A percentile compares a stretch with the other conserved stretches of the same genome.
phyloP scores from a whole-genome alignment of 2,113 vertebrate genomes.

The Cygnus atratus region DNA sequence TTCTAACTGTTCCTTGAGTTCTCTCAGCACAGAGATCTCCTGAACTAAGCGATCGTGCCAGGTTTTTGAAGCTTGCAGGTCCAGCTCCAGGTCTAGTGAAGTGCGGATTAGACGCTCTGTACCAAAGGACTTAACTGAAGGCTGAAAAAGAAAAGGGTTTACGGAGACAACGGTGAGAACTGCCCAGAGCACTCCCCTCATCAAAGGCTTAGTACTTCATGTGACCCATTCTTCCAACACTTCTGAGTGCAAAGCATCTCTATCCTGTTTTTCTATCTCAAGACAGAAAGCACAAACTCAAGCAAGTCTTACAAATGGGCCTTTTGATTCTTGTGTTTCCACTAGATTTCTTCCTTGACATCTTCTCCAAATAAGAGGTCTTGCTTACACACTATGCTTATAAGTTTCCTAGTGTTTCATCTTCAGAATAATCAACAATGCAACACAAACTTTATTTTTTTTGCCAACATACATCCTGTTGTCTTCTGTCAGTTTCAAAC shows the following conservation, averaged over 20 bases:
- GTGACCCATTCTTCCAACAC: background rate
- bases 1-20: slow-evolving; percentile 91
- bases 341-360: background rate
- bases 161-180: background rate
- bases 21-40: slow-evolving; percentile 88
- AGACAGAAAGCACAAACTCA: background rate
- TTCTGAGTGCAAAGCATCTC: background rate
- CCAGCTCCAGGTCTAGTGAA: slow-evolving; percentile 92
- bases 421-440: background rate
- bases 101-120: slow-evolving; percentile 89
- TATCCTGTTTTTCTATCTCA: background rate
- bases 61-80: slow-evolving; percentile 93
- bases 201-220: background rate
- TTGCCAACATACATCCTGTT: background rate
- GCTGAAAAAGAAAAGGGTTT: slow-evolving; percentile 62
- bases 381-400: background rate
- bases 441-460: background rate
- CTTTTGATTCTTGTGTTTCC: background rate
- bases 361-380: background rate
- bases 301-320: background rate
- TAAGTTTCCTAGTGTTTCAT: background rate
- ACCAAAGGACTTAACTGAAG: slow-evolving; percentile 76
- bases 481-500: background rate
- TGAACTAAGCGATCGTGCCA: slow-evolving; percentile 87
- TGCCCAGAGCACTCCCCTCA: background rate